Base-by-base conservation (phyloP, 2,888 invertebrate genomes). In the Caprella mutica region DNA sequence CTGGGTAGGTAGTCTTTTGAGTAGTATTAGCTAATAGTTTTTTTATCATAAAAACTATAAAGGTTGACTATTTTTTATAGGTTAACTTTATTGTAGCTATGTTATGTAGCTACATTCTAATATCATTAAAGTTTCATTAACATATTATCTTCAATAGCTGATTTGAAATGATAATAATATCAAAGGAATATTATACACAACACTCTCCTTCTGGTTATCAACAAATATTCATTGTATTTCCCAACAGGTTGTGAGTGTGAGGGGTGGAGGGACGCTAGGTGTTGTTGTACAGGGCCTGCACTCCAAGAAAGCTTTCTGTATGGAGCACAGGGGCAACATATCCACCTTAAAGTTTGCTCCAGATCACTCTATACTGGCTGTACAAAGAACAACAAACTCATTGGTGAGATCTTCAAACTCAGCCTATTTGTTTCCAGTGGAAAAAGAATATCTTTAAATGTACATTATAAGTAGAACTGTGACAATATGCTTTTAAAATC, bases 331-430 rank as follows among this genome's bases (percentile, higher is more conserved):
- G 69, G 91, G 91, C 3, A 82, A 87, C 53, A 85, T 91, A 2
- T 81, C 85, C 44, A 88, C 92, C 0, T 92, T 96, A 44, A 96
- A 96, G 75, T 92, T 96, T 73, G 91, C 92, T 2, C 85, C 87
- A 0, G 87, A 92, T 71, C 85, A 86, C 73, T 85, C 82, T 71
- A 80, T 93, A 57, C 74, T 96, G 23, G 93, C 93, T 0, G 84
- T 96, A 52, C 94, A 96, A 72, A 78, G 90, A 55, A 83, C 84
- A 24, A 82, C 80, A 67, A 85, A 85, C 54, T 84, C 86, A 0
- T 89, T 94, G 14, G 76, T 76, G 68, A 68, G 72, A n/a, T n/a
- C n/a, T n/a, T n/a, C n/a, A n/a, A n/a, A n/a, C n/a, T n/a, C n/a
- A n/a, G n/a, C n/a, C n/a, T n/a, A n/a, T n/a, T n/a, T n/a, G n/a